These are phyloP conservation scores for Acronicta alni DNA, from an alignment of 2,888 invertebrate species.

Conservation along the genomic window DNA sequence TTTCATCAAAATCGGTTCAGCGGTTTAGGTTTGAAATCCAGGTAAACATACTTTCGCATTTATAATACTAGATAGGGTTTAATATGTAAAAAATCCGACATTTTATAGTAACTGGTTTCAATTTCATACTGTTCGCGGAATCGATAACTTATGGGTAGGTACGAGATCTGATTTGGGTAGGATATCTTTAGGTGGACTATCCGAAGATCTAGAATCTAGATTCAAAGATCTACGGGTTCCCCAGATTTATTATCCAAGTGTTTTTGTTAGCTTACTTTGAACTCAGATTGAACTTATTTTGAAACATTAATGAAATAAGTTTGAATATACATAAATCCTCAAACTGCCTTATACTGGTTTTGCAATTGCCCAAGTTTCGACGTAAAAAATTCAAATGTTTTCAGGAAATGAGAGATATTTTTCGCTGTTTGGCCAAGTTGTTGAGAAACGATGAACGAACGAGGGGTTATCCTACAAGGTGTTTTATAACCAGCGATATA, in stretches of 20 bases:
- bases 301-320: conserved; percentile 58
- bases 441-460: conserved; percentile 15
- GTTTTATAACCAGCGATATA: background rate
- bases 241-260: conserved; percentile 31
- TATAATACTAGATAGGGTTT: too few species aligned
- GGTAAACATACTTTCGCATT: too few species aligned
- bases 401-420: conserved; percentile 36
- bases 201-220: conserved; percentile 31
- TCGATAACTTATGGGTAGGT: too few species aligned
- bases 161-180: conserved; percentile 25
- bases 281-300: conserved; percentile 46
- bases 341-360: conserved; percentile 45
- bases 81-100: too few species aligned
- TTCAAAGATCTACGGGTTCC: too few species aligned
- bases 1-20: too few species aligned
- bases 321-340: conserved; percentile 54
- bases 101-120: too few species aligned
- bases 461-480: background rate
- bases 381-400: conserved; percentile 49
- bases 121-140: too few species aligned
- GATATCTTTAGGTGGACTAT: conserved; percentile 15
- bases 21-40: too few species aligned
- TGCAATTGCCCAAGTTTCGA: conserved; percentile 54
- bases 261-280: conserved; percentile 30
- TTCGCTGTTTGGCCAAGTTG: conserved; percentile 18